phyloP scores from a whole-genome alignment of 2,888 invertebrate species.

The Rhingia rostrata region DNA sequence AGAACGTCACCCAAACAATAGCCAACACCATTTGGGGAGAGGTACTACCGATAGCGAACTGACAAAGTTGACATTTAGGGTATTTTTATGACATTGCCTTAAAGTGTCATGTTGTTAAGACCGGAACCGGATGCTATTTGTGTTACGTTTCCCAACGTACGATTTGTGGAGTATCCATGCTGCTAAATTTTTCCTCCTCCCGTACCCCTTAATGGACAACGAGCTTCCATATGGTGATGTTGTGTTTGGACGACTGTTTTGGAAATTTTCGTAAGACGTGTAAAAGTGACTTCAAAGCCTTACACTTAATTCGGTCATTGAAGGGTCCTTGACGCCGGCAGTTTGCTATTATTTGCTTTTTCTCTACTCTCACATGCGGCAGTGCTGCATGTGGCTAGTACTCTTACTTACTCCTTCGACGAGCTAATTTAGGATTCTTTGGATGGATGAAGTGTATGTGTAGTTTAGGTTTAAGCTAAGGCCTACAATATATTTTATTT shows the following conservation, averaged over 20 bases:
- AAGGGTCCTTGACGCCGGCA: conserved; percentile 64
- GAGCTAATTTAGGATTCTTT: conserved; percentile 28
- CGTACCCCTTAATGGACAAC: conserved; percentile 1
- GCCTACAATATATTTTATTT: conserved; percentile 68
- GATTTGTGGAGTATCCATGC: conserved; percentile 65
- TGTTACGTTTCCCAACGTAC: conserved; percentile 73
- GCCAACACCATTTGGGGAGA: conserved; percentile 17
- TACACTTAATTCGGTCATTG: conserved; percentile 73
- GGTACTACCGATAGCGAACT: conserved; percentile 42
- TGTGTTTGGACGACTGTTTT: conserved; percentile 3
- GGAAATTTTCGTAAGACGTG: conserved; percentile 64
- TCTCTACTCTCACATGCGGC: not conserved
- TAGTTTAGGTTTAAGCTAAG: conserved; percentile 39
- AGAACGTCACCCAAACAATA: not conserved
- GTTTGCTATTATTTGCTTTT: conserved; percentile 8
- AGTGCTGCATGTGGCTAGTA: not conserved
- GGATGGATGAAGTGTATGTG: conserved; percentile 52
- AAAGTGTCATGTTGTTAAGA: conserved; percentile 73
- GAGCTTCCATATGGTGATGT: not conserved
- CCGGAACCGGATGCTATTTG: conserved; percentile 74
- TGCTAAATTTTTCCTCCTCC: conserved; percentile 52
- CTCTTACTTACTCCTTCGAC: not conserved
- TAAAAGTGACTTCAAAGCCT: conserved; percentile 60
- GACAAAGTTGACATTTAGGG: conserved; percentile 71
- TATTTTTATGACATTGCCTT: conserved; percentile 71